phyloP scores from a whole-genome alignment of 2,797 vertebrate species.

The Amblyraja radiata region DNA sequence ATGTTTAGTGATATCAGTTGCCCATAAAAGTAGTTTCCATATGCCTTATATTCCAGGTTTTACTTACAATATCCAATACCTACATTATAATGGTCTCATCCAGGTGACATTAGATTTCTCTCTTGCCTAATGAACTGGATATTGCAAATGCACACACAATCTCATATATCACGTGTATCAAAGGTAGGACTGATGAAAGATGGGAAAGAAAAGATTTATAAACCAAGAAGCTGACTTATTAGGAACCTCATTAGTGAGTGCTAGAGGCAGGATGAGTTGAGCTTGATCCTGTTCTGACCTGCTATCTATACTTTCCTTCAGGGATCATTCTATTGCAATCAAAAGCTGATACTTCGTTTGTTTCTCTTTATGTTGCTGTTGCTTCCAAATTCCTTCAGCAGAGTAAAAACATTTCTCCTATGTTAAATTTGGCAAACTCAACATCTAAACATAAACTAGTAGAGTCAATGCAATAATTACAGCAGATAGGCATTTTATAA shows the following conservation, averaged over 20 bases:
- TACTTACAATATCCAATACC: neutral
- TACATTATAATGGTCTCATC: neutral
- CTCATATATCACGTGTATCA: neutral
- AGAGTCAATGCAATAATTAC: neutral
- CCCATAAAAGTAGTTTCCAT: neutral
- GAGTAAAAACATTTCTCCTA: neutral
- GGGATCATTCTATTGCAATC: constrained; percentile 16
- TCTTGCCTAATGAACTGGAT: neutral
- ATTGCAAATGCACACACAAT: neutral
- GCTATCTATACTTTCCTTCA: constrained; percentile 3
- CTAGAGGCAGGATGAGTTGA: neutral
- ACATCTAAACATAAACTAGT: neutral
- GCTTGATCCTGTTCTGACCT: constrained; percentile 10
- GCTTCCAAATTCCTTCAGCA: neutral
- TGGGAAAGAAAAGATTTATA: neutral
- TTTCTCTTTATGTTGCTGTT: neutral
- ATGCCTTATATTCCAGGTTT: neutral
- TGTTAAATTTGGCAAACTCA: neutral
- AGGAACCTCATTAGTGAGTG: neutral
- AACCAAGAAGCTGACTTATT: constrained; percentile 19
- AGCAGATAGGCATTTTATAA: neutral
- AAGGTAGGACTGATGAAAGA: neutral
- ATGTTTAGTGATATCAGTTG: neutral
- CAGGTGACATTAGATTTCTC: neutral
- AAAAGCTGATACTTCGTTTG: neutral